Conservation (phyloP, 2,888 invertebrate species). For the Ptychoptera contaminata region DNA sequence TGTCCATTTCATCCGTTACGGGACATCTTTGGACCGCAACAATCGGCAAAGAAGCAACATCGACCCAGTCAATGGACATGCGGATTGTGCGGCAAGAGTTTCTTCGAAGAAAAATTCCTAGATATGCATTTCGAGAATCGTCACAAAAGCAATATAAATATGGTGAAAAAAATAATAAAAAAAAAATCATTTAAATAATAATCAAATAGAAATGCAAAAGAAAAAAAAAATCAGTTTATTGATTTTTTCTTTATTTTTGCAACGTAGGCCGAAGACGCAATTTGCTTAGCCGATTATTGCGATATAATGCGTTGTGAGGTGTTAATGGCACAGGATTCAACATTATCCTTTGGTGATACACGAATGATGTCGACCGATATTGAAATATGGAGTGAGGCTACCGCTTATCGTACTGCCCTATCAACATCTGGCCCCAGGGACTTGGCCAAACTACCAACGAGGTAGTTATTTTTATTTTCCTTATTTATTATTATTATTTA, state of each 20-base stretch:
- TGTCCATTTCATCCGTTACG: slow-evolving; percentile 79
- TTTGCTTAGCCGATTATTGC: slow-evolving; percentile 88
- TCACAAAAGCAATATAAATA: slow-evolving; percentile 69
- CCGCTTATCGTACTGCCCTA: slow-evolving; percentile 48
- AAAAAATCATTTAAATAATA: neutral
- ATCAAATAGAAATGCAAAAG: neutral
- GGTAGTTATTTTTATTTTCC: neutral
- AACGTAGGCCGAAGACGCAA: slow-evolving; percentile 76
- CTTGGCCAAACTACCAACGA: slow-evolving; percentile 31
- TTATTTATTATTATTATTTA: neutral
- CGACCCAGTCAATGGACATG: slow-evolving; percentile 82
- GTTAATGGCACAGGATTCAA: slow-evolving; percentile 53
- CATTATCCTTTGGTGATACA: slow-evolving; percentile 43
- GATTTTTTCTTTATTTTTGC: neutral
- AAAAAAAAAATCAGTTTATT: neutral
- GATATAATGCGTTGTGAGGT: slow-evolving; percentile 93
- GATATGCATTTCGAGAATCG: slow-evolving; percentile 81
- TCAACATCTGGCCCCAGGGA: slow-evolving; percentile 37
- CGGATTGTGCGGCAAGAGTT: slow-evolving; percentile 79
- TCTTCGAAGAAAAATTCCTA: slow-evolving; percentile 74
- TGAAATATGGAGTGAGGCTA: slow-evolving; percentile 69
- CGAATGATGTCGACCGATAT: slow-evolving; percentile 58
- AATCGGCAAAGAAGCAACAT: slow-evolving; percentile 70
- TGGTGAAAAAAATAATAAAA: slow-evolving; percentile 40
- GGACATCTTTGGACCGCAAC: slow-evolving; percentile 77